Evolutionary conservation across 2,888 invertebrate genomes (phyloP).

Genomic region (Tipula confusa): DNA sequence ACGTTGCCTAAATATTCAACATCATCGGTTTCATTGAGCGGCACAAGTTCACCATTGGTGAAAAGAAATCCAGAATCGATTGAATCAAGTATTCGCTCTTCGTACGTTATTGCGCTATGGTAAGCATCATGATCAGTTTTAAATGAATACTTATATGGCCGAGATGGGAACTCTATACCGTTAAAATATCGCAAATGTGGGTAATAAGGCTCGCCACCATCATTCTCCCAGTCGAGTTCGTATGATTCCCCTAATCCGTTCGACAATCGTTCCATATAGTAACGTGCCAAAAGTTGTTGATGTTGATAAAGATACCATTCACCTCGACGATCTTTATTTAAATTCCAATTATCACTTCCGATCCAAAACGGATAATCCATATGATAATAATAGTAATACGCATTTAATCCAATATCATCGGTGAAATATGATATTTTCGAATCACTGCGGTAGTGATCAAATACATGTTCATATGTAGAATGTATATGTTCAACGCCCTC

Average conservation of each 20-base stretch:
- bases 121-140: constrained; percentile 40
- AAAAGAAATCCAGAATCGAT: constrained; percentile 51
- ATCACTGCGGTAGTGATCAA: constrained; percentile 56
- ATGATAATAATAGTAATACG: constrained; percentile 64
- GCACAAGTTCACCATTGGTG: not conserved
- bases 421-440: constrained; percentile 66
- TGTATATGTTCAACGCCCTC: constrained; percentile 59
- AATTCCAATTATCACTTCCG: constrained; percentile 50
- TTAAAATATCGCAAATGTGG: constrained; percentile 59
- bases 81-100: constrained; percentile 52
- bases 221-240: constrained; percentile 53
- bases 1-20: constrained; percentile 62
- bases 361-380: constrained; percentile 69
- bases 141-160: constrained; percentile 50
- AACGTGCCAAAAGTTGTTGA: constrained; percentile 64
- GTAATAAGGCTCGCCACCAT: constrained; percentile 54
- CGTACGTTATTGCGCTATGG: constrained; percentile 42
- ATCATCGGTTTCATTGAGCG: constrained; percentile 43
- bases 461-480: constrained; percentile 63
- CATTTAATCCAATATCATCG: constrained; percentile 72
- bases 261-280: constrained; percentile 64
- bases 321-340: constrained; percentile 57
- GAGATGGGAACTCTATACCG: constrained; percentile 57
- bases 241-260: constrained; percentile 58
- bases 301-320: constrained; percentile 62